Conservation (phyloP, 2,888 invertebrate species). For the Ennomos quercinarius region DNA sequence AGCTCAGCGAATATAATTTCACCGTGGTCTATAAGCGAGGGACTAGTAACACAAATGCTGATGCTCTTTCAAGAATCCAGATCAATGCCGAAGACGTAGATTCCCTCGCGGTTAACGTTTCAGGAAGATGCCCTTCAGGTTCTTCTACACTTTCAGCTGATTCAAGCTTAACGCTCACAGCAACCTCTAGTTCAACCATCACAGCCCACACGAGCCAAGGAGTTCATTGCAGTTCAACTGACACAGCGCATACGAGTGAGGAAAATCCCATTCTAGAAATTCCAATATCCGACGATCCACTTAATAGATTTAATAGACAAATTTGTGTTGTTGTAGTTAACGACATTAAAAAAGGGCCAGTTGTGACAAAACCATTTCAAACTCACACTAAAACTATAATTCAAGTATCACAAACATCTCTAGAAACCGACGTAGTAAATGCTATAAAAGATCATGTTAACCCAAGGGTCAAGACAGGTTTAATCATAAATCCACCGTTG, state of each 20-base stretch:
- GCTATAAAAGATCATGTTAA: constrained; percentile 44
- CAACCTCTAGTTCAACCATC: constrained; percentile 21
- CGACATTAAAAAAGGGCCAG: constrained; percentile 34
- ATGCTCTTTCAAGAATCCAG: constrained; percentile 27
- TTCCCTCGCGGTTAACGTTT: constrained; percentile 36
- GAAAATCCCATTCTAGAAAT: constrained; percentile 42
- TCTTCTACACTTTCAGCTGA: too few species aligned
- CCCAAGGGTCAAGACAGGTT: constrained; percentile 42
- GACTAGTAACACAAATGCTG: constrained; percentile 29
- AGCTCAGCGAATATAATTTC: too few species aligned
- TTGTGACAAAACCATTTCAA: constrained; percentile 41
- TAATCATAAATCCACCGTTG: constrained; percentile 35
- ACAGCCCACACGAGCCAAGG: constrained; percentile 23
- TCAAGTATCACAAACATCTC: too few species aligned
- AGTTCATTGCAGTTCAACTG: constrained; percentile 21
- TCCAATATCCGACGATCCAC: constrained; percentile 39
- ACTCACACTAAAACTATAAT: constrained; percentile 34
- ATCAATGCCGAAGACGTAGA: constrained; percentile 37
- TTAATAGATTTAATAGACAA: constrained; percentile 40
- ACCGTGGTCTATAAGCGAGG: too few species aligned
- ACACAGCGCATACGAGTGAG: constrained; percentile 32
- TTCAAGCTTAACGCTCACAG: too few species aligned
- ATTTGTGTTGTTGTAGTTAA: constrained; percentile 35
- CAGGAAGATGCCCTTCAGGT: neutral
- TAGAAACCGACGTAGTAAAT: constrained; percentile 31